Evolutionary conservation across 2,888 invertebrate genomes (phyloP), one percentile per base, ranked within the genome.

Genomic region (Polyploca ridens): DNA sequence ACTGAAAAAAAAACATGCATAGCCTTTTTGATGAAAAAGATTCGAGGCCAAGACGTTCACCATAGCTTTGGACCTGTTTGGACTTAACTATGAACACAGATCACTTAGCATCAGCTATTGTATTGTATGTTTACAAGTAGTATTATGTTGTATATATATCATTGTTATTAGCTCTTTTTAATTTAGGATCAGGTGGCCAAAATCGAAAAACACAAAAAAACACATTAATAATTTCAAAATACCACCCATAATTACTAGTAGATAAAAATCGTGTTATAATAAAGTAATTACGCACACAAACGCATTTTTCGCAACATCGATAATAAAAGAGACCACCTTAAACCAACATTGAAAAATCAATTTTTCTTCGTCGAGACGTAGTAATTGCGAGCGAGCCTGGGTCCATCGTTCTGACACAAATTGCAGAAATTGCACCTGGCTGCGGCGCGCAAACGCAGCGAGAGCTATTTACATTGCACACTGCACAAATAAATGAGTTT

Each of bases 361-460:
- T 90, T 90, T 89, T 90, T 90, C 86, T 84, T 85, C 79, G 81
- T 80, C 85, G 77, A 80, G 91, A 87, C 90, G 81, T 74, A 75
- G 86, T 91, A 91, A 92, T 92, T 91, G 91, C 87, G 64, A 71
- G 69, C 66, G 72, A 73, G 76, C 73, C 79, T n/a, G 61, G 13
- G 19, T 41, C 41, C 76, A 69, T 75, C 73, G 77, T 73, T 75
- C 85, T 79, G 88, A 87, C 86, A 86, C 88, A 91, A 91, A 91
- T 92, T 91, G 88, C 87, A 71, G 76, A 69, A 86, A 89, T 86
- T 90, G 90, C 91, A 91, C 90, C 92, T 91, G 91, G 83, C 77
- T 73, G 78, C 54, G 19, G 54, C 19, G 54, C 75, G 76, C 71
- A 71, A 71, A 77, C 78, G 80, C 81, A 76, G 72, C 72, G 71